Conservation (phyloP, 2,797 vertebrate genomes). For the Podargus strigoides region DNA sequence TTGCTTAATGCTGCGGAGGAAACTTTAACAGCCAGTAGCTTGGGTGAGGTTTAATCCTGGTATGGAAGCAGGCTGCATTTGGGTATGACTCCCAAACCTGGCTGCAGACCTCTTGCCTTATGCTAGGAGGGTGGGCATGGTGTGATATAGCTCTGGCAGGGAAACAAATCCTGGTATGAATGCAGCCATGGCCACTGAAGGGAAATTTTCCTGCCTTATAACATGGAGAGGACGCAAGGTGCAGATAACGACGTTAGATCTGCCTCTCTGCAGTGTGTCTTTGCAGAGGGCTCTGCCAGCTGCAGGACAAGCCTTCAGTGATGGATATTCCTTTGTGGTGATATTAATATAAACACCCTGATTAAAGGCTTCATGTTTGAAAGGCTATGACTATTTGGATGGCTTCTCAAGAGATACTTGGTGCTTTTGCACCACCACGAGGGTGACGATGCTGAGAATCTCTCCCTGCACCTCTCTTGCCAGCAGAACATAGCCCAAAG, state of each 20-base stretch:
- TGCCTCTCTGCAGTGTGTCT: neutral
- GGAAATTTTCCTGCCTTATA: neutral
- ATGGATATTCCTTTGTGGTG: neutral
- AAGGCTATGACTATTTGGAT: neutral
- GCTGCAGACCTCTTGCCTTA: neutral
- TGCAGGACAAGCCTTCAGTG: neutral
- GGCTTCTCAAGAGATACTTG: neutral
- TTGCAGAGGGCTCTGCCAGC: neutral
- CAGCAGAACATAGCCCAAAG: neutral
- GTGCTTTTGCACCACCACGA: neutral
- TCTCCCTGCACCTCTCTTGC: neutral
- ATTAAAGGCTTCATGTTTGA: neutral
- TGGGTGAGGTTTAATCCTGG: neutral
- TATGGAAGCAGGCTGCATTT: fast-evolving
- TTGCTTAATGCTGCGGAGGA: neutral
- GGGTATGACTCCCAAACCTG: neutral
- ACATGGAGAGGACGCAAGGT: fast-evolving
- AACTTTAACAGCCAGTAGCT: neutral
- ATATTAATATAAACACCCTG: neutral
- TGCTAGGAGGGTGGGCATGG: neutral
- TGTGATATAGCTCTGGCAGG: neutral
- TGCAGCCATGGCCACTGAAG: neutral
- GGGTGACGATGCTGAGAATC: neutral
- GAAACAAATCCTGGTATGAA: neutral
- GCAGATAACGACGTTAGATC: neutral